Percentiles rank a stretch among this genome's conserved stretches.
phyloP scores from a whole-genome alignment of 2,888 invertebrate species.

The Sinentomon sp. region DNA sequence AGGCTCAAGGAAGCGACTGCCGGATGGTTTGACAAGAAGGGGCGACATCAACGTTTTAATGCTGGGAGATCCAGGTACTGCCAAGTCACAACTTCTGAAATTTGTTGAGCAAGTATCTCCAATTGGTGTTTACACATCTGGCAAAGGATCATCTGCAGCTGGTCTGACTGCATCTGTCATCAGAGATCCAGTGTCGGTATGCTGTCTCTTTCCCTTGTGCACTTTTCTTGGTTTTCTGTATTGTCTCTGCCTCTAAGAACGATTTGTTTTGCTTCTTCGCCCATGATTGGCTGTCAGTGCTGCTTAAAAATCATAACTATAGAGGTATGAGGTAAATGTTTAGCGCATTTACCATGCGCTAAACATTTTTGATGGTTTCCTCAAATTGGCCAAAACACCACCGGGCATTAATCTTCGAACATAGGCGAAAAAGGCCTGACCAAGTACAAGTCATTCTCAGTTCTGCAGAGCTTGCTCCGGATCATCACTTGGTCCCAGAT shows the following conservation, averaged over 20 bases:
- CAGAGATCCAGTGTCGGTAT: conserved; percentile 68
- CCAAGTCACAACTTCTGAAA: conserved; percentile 92
- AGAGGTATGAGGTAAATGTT: no score
- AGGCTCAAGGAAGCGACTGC: conserved; percentile 56
- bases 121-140: conserved; percentile 87
- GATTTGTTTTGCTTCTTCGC: no score
- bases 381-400: no score
- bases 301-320: no score
- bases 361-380: no score
- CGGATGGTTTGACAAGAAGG: conserved; percentile 79
- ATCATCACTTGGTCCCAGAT: no score
- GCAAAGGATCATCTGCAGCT: conserved; percentile 98
- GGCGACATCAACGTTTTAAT: conserved; percentile 90
- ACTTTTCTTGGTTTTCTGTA: not conserved
- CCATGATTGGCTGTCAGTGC: no score
- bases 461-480: no score
- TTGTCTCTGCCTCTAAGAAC: not conserved
- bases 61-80: conserved; percentile 94
- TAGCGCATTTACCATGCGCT: no score
- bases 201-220: conserved; percentile 16
- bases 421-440: no score
- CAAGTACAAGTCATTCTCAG: no score
- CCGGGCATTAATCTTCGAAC: no score
- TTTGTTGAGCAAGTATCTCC: conserved; percentile 88
- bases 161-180: conserved; percentile 93